Evolutionary conservation across 2,113 vertebrate species (phyloP).

Genomic region (Hypocryptadius cinnamomeus): DNA sequence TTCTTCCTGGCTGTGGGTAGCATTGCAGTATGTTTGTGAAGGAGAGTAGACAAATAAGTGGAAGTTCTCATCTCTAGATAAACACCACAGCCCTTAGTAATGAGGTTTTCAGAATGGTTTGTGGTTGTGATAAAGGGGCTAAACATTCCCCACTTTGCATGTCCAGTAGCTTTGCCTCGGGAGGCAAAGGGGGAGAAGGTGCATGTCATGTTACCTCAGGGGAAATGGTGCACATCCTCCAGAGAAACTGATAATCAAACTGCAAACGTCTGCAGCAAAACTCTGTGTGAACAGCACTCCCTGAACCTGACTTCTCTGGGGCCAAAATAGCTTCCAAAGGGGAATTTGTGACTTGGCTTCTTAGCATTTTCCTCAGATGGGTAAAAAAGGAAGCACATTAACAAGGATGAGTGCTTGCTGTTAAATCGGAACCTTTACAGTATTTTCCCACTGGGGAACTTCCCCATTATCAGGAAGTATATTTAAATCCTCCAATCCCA

Average conservation of each 20-base stretch:
- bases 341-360: not conserved
- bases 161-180: not conserved
- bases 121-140: not conserved
- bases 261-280: not conserved
- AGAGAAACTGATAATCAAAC: not conserved
- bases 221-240: conserved; percentile 2
- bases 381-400: not conserved
- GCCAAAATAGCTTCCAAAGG: not conserved
- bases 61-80: not conserved
- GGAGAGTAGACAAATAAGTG: not conserved
- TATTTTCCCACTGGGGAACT: not conserved
- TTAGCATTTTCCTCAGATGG: not conserved
- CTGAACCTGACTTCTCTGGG: not conserved
- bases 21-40: not conserved
- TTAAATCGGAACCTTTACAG: not conserved
- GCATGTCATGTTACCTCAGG: not conserved
- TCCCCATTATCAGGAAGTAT: not conserved
- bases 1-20: not conserved
- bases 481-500: not conserved
- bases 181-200: not conserved
- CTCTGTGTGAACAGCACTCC: not conserved
- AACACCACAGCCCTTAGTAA: not conserved
- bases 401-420: not conserved
- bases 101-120: not conserved
- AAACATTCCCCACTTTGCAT: not conserved